Evolutionary conservation across 2,797 vertebrate genomes (phyloP).

Genomic region (Oreochromis mossambicus): DNA sequence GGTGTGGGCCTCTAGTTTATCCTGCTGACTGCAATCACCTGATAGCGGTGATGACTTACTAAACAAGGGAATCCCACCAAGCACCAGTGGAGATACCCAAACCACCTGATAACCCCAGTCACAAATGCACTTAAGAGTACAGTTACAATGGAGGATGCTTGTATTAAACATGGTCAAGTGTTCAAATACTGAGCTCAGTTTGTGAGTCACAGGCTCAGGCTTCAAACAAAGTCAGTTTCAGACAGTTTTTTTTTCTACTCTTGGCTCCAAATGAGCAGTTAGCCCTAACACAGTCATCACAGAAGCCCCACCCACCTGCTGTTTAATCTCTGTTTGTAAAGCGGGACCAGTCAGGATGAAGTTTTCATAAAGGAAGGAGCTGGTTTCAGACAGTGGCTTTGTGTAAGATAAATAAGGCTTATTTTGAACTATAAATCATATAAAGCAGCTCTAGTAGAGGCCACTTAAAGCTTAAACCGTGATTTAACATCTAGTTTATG

Average conservation of each 20-base stretch:
- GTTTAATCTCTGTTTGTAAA: not conserved
- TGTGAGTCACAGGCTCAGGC: not conserved
- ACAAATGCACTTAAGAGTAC: not conserved
- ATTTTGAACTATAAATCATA: not conserved
- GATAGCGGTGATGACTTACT: not conserved
- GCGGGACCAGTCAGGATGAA: not conserved
- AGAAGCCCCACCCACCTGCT: not conserved
- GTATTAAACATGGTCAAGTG: not conserved
- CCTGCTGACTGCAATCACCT: conserved; percentile 52
- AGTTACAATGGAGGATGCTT: not conserved
- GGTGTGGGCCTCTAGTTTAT: conserved; percentile 25
- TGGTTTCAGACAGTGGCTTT: not conserved
- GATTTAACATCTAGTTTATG: not conserved
- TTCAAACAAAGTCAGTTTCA: not conserved
- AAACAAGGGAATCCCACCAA: not conserved
- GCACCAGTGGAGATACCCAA: not conserved
- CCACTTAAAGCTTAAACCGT: not conserved
- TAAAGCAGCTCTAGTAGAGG: not conserved
- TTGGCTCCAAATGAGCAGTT: not conserved
- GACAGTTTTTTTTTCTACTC: not conserved
- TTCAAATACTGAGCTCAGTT: not conserved
- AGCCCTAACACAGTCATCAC: not conserved
- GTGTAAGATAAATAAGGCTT: not conserved
- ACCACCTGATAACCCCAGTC: not conserved
- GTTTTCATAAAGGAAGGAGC: not conserved